phyloP scores from a whole-genome alignment of 1,140 invertebrate species.

The Lethocerus indicus region DNA sequence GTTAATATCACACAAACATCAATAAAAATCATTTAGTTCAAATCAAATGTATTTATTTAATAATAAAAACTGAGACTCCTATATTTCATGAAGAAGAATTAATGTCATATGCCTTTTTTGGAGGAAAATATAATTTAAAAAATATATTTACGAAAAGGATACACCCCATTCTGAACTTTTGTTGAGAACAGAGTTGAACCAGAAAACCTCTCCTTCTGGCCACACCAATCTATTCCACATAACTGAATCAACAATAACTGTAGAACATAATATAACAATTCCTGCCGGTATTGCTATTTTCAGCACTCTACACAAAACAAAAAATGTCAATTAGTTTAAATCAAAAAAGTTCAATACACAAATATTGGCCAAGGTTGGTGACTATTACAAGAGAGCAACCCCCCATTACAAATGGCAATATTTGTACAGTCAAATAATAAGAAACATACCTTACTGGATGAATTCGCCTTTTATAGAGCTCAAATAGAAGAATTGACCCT shows the following conservation, averaged over 20 bases:
- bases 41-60: too few relatives aligned
- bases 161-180: conserved; percentile 94
- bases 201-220: conserved; percentile 96
- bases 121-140: too few relatives aligned
- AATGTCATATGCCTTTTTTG: too few relatives aligned
- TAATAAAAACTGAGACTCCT: too few relatives aligned
- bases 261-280: conserved; percentile 44
- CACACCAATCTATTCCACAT: conserved; percentile 85
- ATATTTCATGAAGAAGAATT: too few relatives aligned
- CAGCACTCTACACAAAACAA: conserved; percentile 35
- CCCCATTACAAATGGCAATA: conserved; percentile 16
- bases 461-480: conserved; percentile 41
- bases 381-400: too few relatives aligned
- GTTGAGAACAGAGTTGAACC: conserved; percentile 88
- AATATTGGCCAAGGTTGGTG: neutral
- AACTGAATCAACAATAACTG: conserved; percentile 74
- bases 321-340: conserved; percentile 7
- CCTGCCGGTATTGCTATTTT: conserved; percentile 56
- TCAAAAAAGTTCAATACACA: conserved; percentile 13
- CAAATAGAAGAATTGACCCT: conserved; percentile 68
- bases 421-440: conserved; percentile 30
- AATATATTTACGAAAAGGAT: conserved; percentile 48
- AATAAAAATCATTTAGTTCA: too few relatives aligned
- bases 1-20: too few relatives aligned
- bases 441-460: conserved; percentile 28